Evolutionary conservation across 1,140 invertebrate genomes (phyloP), one percentile per base, ranked within the genome.

Genomic region (Drosophila athabasca): DNA sequence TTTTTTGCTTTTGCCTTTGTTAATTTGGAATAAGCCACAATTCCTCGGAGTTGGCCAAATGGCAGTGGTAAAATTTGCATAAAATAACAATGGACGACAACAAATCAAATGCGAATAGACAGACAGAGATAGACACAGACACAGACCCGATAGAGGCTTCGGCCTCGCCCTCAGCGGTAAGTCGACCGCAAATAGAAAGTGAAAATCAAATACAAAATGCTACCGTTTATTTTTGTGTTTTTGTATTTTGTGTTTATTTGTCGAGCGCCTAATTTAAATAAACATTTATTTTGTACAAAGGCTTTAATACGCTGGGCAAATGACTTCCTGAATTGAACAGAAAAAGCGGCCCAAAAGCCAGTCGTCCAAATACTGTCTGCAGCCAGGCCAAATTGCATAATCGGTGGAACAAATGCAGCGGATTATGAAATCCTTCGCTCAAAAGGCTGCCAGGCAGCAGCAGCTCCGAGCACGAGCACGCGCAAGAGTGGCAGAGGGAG

Each of bases 391-490:
- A 73, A 79, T 87, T 87, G 75, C 83, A 87, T 88, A 87, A 87
- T 79, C 83, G 67, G 83, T 64, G 79, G 79, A 79, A 88, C 83
- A 87, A 87, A 87, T 87, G 78, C 79, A 60, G 52, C 51, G 64
- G 83, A 79, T 87, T 87, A 87, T 87, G 83, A 87, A 87, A 87
- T 87, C 83, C 83, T 87, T 87, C 71, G 83, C 76, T 87, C 82
- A 87, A 39, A 39, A 39, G 35, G 35, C 75, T 68, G 73, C 55
- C 50, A 50, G 46, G 45, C 62, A 62, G n/a, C 35, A 75, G 62
- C 53, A 59, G 26, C 58, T 45, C 41, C 31, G 73, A 80, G 22
- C 54, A 44, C 48, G 44, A 76, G 72, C 69, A 65, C 49, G 54
- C 64, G 57, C 59, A 39, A 29, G 31, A 2, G 8, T 31, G 19